phyloP scores from a whole-genome alignment of 2,113 vertebrate species.

The Sorex araneus region DNA sequence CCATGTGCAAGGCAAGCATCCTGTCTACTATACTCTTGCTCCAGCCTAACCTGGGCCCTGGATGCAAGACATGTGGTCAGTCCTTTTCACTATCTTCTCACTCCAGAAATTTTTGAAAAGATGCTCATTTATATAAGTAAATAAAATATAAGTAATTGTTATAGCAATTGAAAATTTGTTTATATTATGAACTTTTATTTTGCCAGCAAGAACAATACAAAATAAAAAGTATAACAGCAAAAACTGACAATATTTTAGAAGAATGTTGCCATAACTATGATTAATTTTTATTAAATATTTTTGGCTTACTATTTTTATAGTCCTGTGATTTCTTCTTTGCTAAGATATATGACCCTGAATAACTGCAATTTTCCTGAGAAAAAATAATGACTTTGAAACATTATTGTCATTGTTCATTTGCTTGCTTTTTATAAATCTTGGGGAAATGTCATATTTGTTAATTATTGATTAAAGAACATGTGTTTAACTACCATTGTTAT shows the following conservation, averaged over 20 bases:
- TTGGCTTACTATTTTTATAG: background rate
- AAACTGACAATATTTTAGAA: background rate
- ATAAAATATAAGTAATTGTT: background rate
- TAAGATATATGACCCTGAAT: background rate
- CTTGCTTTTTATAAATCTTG: background rate
- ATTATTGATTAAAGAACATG: background rate
- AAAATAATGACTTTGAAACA: conserved; percentile 2
- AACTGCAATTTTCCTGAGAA: background rate
- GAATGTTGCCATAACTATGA: background rate
- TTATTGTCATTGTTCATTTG: background rate
- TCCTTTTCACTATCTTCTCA: no score
- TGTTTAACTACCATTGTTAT: conserved; percentile 1
- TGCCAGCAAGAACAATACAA: background rate
- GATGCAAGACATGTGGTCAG: no score
- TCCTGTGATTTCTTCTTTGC: background rate
- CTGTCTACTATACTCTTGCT: no score
- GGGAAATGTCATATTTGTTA: background rate
- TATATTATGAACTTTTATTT: background rate
- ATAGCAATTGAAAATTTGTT: background rate
- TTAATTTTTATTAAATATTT: background rate
- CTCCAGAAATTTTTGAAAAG: no score
- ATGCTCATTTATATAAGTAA: background rate
- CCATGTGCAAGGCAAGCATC: no score
- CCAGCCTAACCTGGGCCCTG: no score
- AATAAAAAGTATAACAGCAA: conserved; percentile 28